These are phyloP conservation scores for Melanerpes aurifrons DNA, from an alignment of 2,113 vertebrate species.

Conservation along the genomic window DNA sequence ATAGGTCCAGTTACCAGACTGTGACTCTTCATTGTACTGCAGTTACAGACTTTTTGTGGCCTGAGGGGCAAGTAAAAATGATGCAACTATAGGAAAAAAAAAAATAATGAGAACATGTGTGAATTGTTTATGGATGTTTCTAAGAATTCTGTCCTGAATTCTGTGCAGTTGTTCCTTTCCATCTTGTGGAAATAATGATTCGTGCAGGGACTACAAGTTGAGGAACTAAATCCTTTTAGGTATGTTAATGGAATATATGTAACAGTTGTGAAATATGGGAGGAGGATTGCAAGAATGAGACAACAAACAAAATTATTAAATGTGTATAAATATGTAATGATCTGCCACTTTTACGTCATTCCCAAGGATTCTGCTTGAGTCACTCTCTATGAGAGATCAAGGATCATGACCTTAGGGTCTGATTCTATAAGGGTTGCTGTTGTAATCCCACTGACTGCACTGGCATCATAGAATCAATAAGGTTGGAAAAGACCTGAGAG, in stretches of 20 bases:
- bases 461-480: background rate
- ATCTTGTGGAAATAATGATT: background rate
- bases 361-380: background rate
- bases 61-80: background rate
- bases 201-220: background rate
- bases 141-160: background rate
- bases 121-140: constrained; percentile 30
- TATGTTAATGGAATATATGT: background rate
- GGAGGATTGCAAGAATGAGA: background rate
- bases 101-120: background rate
- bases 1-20: background rate
- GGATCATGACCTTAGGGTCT: background rate
- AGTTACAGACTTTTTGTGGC: constrained; percentile 10
- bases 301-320: background rate
- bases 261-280: constrained; percentile 11
- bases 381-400: background rate
- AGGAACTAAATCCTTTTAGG: background rate
- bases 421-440: background rate
- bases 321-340: constrained; percentile 3
- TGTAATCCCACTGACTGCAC: background rate
- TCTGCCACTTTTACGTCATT: background rate
- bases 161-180: background rate
- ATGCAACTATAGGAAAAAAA: background rate
- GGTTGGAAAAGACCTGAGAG: too few relatives aligned
- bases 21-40: constrained; percentile 9